A percentile compares a stretch with the other conserved stretches of the same genome.
Evolutionary conservation across 2,888 invertebrate species (phyloP).

Genomic region (Carterocephalus palaemon): DNA sequence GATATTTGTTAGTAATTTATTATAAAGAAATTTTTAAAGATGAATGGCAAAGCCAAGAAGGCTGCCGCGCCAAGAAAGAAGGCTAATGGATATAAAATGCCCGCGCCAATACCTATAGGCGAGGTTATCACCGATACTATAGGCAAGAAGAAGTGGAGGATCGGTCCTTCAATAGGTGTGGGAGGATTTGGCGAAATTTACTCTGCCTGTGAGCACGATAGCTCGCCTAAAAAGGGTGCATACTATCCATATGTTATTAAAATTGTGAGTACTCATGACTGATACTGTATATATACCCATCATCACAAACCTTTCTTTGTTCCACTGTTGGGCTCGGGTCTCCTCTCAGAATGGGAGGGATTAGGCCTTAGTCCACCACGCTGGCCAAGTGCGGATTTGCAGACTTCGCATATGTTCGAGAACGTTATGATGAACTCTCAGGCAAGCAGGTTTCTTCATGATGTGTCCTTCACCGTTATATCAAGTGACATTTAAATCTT

Average conservation of each 20-base stretch:
- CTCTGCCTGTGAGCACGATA: constrained; percentile 83
- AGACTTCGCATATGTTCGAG: too few relatives aligned
- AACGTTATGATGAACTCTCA: too few relatives aligned
- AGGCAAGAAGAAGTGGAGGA: constrained; percentile 88
- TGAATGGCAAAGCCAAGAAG: constrained; percentile 62
- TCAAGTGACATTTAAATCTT: too few relatives aligned
- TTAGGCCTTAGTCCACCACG: too few relatives aligned
- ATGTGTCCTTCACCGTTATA: too few relatives aligned
- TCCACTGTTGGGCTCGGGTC: too few relatives aligned
- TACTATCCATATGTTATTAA: constrained; percentile 85
- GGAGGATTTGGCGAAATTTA: constrained; percentile 98
- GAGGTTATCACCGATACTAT: constrained; percentile 86
- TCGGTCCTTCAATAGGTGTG: constrained; percentile 91
- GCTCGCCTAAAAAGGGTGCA: constrained; percentile 69
- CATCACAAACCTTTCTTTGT: too few relatives aligned
- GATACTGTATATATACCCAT: too few relatives aligned
- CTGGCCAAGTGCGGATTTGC: too few relatives aligned
- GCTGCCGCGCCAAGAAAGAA: constrained; percentile 62
- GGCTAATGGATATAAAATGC: constrained; percentile 77
- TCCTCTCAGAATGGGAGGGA: too few relatives aligned
- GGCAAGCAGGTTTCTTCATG: too few relatives aligned
- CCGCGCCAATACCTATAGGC: constrained; percentile 85
- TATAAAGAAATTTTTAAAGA: constrained; percentile 36
- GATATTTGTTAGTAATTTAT: constrained; percentile 30
- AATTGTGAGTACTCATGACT: constrained; percentile 86